Evolutionary conservation across 92 coral and sea anemone genomes (phyloP).

Genomic region (Galaxea fascicularis): DNA sequence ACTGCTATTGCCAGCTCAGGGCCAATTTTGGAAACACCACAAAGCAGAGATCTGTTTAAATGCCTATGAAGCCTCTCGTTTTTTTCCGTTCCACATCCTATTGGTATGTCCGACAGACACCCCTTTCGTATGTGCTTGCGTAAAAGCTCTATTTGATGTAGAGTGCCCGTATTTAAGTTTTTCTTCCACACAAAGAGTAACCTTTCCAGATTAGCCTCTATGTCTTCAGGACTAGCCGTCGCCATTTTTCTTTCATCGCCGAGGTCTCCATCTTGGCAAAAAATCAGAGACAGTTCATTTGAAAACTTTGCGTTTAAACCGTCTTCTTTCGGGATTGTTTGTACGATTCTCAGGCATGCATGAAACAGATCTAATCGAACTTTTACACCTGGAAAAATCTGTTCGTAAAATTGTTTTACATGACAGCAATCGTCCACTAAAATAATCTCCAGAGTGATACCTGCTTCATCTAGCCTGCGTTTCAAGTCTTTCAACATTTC

Average conservation of each 20-base stretch:
- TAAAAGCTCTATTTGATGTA: conserved; percentile 61
- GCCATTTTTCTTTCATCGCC: conserved; percentile 51
- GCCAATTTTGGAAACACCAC: conserved; percentile 68
- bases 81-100: conserved; percentile 76
- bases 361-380: conserved; percentile 65
- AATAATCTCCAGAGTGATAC: conserved; percentile 67
- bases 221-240: conserved; percentile 59
- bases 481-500: conserved; percentile 51
- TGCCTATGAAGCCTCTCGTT: conserved; percentile 77
- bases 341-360: conserved; percentile 60
- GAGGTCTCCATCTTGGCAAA: conserved; percentile 63
- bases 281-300: conserved; percentile 70
- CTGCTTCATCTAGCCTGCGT: conserved; percentile 55
- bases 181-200: conserved; percentile 53
- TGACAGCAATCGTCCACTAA: conserved; percentile 83
- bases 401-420: conserved; percentile 46
- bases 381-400: conserved; percentile 56
- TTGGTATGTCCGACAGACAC: conserved; percentile 76
- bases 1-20: conserved; percentile 84
- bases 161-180: conserved; percentile 38
- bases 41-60: conserved; percentile 65
- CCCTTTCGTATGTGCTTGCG: conserved; percentile 69
- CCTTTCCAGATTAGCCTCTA: conserved; percentile 72
- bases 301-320: conserved; percentile 53
- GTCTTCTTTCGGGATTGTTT: conserved; percentile 57